Conservation (phyloP, 2,113 vertebrate genomes). For the Hippocampus guttulatus region DNA sequence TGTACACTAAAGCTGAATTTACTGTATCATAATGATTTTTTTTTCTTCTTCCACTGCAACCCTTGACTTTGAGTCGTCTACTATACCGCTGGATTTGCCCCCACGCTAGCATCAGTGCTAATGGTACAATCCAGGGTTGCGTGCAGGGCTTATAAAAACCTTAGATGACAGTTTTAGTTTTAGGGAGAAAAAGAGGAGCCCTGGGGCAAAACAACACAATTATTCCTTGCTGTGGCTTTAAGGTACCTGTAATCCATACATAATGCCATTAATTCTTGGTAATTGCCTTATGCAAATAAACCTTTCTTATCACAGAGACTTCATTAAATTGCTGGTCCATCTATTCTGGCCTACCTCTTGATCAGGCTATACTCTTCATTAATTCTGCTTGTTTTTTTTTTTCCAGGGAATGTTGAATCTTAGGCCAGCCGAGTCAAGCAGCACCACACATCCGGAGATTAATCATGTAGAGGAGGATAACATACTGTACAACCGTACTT, state of each 20-base stretch:
- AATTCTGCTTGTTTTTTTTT: slow-evolving; percentile 23
- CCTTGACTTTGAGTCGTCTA: no score
- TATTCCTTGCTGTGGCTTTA: slow-evolving; percentile 3
- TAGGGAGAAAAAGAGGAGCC: not conserved
- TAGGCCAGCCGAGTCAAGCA: slow-evolving; percentile 33
- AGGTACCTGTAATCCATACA: slow-evolving; percentile 19
- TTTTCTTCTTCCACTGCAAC: no score
- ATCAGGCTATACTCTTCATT: slow-evolving; percentile 50
- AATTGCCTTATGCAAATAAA: slow-evolving; percentile 41
- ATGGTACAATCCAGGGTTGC: not conserved
- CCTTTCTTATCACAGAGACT: slow-evolving; percentile 41
- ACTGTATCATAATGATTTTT: no score
- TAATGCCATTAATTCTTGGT: slow-evolving; percentile 37
- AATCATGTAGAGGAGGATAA: slow-evolving; percentile 48
- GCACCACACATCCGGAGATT: slow-evolving; percentile 32
- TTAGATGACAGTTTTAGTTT: not conserved
- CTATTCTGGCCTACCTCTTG: slow-evolving; percentile 41
- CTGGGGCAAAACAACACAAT: not conserved
- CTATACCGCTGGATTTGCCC: not conserved
- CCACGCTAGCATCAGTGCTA: not conserved
- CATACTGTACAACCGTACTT: slow-evolving; percentile 35
- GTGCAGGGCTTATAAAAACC: not conserved
- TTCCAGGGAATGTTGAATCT: slow-evolving; percentile 36
- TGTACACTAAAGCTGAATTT: no score
- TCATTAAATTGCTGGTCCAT: slow-evolving; percentile 57